phyloP scores from a whole-genome alignment of 2,113 vertebrate genomes.

The Conger conger region DNA sequence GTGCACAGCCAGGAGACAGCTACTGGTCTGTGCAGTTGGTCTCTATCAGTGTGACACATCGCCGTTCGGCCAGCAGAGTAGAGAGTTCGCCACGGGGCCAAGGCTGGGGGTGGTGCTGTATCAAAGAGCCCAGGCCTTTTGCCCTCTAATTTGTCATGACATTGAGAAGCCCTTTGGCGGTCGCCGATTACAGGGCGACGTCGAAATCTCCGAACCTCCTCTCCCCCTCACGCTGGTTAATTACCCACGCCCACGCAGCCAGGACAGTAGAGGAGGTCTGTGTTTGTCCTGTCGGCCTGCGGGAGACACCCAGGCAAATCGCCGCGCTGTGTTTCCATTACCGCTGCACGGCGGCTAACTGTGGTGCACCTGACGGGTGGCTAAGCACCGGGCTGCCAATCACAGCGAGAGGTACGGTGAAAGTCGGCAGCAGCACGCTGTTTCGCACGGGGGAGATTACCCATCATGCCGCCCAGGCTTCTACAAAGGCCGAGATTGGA shows the following conservation, averaged over 20 bases:
- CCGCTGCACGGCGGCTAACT: not conserved
- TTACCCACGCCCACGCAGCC: not conserved
- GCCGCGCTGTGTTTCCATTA: conserved; percentile 41
- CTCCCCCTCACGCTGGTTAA: conserved; percentile 20
- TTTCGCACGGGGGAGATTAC: not conserved
- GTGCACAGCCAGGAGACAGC: too few relatives aligned
- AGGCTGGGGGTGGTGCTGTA: conserved; percentile 12
- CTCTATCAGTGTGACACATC: not conserved
- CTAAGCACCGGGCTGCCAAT: too few relatives aligned
- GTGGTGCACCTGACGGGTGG: conserved; percentile 2
- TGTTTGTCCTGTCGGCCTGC: conserved; percentile 5
- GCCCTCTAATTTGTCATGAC: conserved; percentile 29
- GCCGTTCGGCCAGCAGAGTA: not conserved
- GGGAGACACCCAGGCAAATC: conserved; percentile 22
- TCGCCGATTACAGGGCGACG: conserved; percentile 37
- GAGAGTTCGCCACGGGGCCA: conserved; percentile 5
- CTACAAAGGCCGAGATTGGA: not conserved
- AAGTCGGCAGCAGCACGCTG: not conserved
- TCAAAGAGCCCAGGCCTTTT: not conserved
- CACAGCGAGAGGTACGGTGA: conserved; percentile 22
- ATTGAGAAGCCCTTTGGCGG: conserved; percentile 8
- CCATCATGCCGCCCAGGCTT: conserved; percentile 9
- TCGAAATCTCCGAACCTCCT: conserved; percentile 10
- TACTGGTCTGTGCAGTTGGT: not conserved
- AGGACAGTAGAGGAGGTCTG: conserved; percentile 7